Evolutionary conservation across 2,113 vertebrate species (phyloP), one percentile per base, ranked within the genome.

Genomic region (Cygnus atratus): DNA sequence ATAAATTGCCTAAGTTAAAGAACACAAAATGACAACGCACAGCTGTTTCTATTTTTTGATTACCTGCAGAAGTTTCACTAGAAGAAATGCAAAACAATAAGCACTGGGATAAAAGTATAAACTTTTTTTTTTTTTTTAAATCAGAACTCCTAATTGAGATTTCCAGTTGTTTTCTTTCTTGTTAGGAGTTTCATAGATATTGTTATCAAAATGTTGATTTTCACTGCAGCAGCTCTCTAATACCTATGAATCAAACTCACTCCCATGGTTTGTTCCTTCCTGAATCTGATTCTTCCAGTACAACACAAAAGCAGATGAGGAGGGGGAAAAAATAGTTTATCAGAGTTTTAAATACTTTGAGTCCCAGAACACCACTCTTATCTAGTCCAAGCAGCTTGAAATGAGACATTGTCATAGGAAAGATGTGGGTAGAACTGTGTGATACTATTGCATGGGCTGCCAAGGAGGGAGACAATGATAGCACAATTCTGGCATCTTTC

Each of bases 321-420:
- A 54, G 17, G 48, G 3, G 44, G 31, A 12, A 85, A 57, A 85
- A 67, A 57, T 48, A 46, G 8, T 25, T 87, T 54, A 75, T 68
- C 58, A 50, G n/a, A 87, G 37, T 87, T 95, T 79, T 33, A 67
- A 73, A 46, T 83, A 61, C 44, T 75, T 88, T 81, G 61, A 87
- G 68, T 62, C 67, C 52, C 62, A 72, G 31, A 62, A 89, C 79
- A 62, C 59, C 48, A n/a, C n/a, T 85, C 88, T 94, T 83, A 93
- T 82, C 88, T 78, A 81, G 61, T 66, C 20, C 73, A 72, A 90
- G 39, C 87, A 96, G 74, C 80, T 78, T 86, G 92, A 95, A 95
- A 39, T 31, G 44, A 75, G 54, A 78, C 62, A 88, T 3, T 43
- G 31, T 37, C 28, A 61, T 10, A n/a, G 50, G 35, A 87, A 82